Evolutionary conservation across 2,888 invertebrate genomes (phyloP).

Genomic region (Lithodes maja): DNA sequence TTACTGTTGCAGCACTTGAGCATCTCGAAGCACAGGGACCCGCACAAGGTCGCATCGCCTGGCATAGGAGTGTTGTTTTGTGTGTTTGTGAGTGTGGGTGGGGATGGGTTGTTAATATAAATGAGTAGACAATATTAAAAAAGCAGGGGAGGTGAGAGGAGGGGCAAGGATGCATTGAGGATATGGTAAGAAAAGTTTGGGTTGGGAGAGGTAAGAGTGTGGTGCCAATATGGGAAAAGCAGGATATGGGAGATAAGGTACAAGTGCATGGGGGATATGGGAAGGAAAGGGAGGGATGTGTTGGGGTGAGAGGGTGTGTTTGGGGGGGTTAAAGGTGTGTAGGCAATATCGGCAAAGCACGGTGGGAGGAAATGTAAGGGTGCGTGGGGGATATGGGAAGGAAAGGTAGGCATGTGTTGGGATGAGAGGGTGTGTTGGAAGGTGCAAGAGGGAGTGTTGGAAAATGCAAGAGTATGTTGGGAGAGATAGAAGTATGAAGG

Average conservation of each 20-base stretch:
- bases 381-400: no score
- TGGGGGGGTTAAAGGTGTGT: no score
- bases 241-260: background rate
- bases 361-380: no score
- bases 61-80: constrained; percentile 36
- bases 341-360: no score
- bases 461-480: background rate
- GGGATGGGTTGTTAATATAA: background rate
- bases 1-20: constrained; percentile 91
- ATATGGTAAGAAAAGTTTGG: no score
- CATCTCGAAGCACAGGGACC: constrained; percentile 86
- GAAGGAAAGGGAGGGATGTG: background rate
- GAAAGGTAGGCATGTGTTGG: no score
- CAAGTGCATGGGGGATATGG: background rate
- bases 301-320: no score
- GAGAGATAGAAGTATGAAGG: background rate
- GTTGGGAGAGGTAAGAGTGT: no score
- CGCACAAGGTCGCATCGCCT: constrained; percentile 87
- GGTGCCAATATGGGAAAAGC: background rate
- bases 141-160: background rate
- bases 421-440: background rate
- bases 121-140: background rate
- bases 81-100: background rate
- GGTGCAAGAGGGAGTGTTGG: background rate
- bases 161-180: background rate